phyloP scores from a whole-genome alignment of 1,140 invertebrate genomes.

The Cydia splendana region DNA sequence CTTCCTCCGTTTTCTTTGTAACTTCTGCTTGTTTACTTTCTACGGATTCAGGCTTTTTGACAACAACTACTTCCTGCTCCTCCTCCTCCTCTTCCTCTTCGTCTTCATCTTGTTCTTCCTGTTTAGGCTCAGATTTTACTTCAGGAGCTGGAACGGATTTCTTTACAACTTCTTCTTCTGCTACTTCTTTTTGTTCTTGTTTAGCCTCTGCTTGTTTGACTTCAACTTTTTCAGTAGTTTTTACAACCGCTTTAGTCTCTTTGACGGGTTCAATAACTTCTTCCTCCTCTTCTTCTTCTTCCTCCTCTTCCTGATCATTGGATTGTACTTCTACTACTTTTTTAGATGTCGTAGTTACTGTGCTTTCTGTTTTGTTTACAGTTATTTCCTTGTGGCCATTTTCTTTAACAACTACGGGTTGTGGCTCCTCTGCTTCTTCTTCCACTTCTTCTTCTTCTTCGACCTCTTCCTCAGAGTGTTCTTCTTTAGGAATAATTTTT shows the following conservation, averaged over 20 bases:
- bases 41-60: conserved; percentile 41
- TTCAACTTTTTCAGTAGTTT: conserved; percentile 43
- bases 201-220: conserved; percentile 39
- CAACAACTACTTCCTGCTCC: conserved; percentile 43
- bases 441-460: conserved; percentile 54
- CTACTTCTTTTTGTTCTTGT: conserved; percentile 37
- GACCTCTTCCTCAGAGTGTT: conserved; percentile 42
- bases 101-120: conserved; percentile 35
- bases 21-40: conserved; percentile 39
- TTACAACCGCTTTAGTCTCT: conserved; percentile 33
- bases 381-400: conserved; percentile 39
- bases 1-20: conserved; percentile 36
- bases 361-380: conserved; percentile 45
- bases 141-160: conserved; percentile 33
- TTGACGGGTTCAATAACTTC: conserved; percentile 39
- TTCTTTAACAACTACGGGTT: conserved; percentile 40
- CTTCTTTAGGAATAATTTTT: conserved; percentile 63
- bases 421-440: conserved; percentile 42
- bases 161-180: conserved; percentile 44
- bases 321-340: conserved; percentile 50
- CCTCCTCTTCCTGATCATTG: conserved; percentile 41
- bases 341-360: conserved; percentile 47
- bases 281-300: conserved; percentile 42
- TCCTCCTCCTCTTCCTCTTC: conserved; percentile 42
- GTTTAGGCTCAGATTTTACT: conserved; percentile 28